A percentile compares a stretch with the other conserved stretches of the same genome.
These are phyloP conservation scores for Colletes collaris DNA, from an alignment of 2,888 invertebrate genomes.

Conservation along the genomic window DNA sequence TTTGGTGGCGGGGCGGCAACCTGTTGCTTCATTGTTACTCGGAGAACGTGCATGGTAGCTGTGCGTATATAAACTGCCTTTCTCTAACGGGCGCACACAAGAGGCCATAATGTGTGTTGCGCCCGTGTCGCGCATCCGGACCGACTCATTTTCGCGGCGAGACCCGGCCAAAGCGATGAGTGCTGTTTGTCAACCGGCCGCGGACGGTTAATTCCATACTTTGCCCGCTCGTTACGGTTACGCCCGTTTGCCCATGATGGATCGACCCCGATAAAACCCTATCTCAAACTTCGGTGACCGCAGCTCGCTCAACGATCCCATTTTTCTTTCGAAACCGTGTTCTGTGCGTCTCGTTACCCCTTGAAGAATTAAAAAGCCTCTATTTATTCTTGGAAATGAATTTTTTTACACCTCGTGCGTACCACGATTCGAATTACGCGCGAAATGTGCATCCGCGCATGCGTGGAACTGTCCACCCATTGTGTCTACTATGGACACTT, in stretches of 20 bases:
- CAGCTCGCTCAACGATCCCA: no score
- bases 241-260: neutral
- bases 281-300: no score
- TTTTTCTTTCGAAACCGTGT: no score
- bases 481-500: no score
- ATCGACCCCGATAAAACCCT: neutral
- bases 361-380: no score
- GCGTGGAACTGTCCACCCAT: no score
- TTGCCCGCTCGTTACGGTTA: constrained; percentile 11
- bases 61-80: constrained; percentile 56
- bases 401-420: no score
- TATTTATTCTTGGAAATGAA: no score
- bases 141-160: constrained; percentile 58
- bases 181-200: constrained; percentile 57
- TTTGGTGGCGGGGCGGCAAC: constrained; percentile 68
- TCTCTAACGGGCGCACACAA: constrained; percentile 57
- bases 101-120: constrained; percentile 36
- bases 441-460: no score
- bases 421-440: no score
- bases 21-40: constrained; percentile 76
- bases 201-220: constrained; percentile 52
- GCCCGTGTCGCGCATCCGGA: constrained; percentile 50
- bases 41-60: constrained; percentile 64
- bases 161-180: constrained; percentile 30
- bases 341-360: no score